Percentiles rank a stretch among this genome's conserved stretches.
Evolutionary conservation across 1,140 invertebrate genomes (phyloP).

Genomic region (Dendroctonus valens): DNA sequence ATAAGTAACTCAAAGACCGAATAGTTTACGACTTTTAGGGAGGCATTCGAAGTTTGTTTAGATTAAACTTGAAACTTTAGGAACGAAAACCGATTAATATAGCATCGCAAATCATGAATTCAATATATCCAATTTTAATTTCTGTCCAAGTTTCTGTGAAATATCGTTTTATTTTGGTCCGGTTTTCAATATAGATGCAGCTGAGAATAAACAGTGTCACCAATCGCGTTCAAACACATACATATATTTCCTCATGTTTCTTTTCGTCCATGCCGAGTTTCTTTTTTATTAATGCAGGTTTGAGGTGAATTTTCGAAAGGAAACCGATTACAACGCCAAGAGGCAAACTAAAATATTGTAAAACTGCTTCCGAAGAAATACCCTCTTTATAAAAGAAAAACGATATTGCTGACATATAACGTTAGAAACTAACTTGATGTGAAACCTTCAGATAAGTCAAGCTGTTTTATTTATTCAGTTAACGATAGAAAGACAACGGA

Average conservation of each 20-base stretch:
- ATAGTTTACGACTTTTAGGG: no score
- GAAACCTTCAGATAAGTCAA: no score
- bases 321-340: slow-evolving; percentile 19
- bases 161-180: background rate
- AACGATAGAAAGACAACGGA: no score
- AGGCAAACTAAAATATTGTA: slow-evolving; percentile 9
- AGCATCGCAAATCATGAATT: no score
- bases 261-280: slow-evolving; percentile 14
- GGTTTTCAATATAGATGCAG: background rate
- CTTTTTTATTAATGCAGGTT: slow-evolving; percentile 29
- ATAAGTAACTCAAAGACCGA: no score
- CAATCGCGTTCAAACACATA: slow-evolving; percentile 18
- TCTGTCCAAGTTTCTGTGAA: background rate
- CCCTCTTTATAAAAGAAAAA: slow-evolving; percentile 5
- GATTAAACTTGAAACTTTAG: no score
- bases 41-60: no score
- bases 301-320: slow-evolving; percentile 26
- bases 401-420: background rate
- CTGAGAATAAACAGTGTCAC: slow-evolving; percentile 20
- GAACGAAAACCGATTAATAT: no score
- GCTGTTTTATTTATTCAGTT: no score
- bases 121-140: background rate
- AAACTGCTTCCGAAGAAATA: slow-evolving; percentile 4
- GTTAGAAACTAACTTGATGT: no score
- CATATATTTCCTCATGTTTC: slow-evolving; percentile 18